phyloP scores from a whole-genome alignment of 2,888 invertebrate genomes.

The Reticulitermes lucifugus region DNA sequence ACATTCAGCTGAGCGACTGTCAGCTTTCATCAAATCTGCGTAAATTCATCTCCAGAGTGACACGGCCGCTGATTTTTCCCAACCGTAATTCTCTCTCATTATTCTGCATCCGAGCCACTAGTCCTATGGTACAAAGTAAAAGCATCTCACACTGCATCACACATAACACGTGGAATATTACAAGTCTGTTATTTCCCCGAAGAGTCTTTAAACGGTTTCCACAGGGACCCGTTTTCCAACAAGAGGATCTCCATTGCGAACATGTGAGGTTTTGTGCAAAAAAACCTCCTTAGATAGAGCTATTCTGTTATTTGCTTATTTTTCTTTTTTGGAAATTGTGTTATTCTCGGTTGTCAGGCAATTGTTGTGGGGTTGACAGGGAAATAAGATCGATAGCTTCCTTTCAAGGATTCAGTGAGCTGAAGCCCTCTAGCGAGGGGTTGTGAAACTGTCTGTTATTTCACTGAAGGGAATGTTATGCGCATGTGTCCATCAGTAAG shows the following conservation, averaged over 20 bases:
- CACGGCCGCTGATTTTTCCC: no score
- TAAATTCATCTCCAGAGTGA: no score
- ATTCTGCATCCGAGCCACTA: no score
- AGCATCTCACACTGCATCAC: neutral
- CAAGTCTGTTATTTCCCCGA: neutral
- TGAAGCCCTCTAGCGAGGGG: slow-evolving; percentile 41
- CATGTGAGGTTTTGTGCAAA: neutral
- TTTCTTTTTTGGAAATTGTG: slow-evolving; percentile 5
- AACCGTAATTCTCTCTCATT: no score
- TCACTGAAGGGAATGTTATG: neutral
- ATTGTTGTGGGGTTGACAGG: slow-evolving; percentile 31
- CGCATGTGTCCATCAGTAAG: slow-evolving; percentile 13
- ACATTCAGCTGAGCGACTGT: no score
- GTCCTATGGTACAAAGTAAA: neutral
- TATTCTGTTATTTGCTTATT: slow-evolving; percentile 5
- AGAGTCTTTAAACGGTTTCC: neutral
- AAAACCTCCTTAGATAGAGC: neutral
- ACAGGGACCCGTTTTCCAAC: neutral
- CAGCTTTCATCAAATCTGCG: no score
- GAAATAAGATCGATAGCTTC: slow-evolving; percentile 45
- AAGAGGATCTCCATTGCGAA: neutral
- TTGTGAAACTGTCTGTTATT: slow-evolving; percentile 10
- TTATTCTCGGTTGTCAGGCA: slow-evolving; percentile 27
- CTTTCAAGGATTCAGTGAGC: slow-evolving; percentile 25
- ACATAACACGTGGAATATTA: neutral